Percentiles rank a stretch among this genome's conserved stretches.
Evolutionary conservation across 2,797 vertebrate genomes (phyloP).

Genomic region (Sebastes miniatus): DNA sequence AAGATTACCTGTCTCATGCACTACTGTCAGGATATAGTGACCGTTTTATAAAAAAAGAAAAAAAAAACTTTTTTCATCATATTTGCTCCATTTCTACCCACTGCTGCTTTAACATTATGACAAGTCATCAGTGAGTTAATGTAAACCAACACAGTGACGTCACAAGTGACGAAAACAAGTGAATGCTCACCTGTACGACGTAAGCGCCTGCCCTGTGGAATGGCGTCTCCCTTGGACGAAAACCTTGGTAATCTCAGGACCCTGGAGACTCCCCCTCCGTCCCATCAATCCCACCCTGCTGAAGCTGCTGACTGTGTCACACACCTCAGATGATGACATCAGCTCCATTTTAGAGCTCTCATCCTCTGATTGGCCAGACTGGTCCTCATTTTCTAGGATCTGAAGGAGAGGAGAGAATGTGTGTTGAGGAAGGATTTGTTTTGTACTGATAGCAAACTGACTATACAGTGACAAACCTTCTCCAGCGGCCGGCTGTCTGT

Average conservation of each 20-base stretch:
- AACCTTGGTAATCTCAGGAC: constrained; percentile 69
- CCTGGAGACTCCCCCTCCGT: constrained; percentile 72
- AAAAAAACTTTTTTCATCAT: no score
- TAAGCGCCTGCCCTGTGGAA: constrained; percentile 69
- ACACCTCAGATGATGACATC: constrained; percentile 61
- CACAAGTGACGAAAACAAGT: background rate
- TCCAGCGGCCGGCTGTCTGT: constrained; percentile 76
- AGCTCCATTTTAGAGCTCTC: constrained; percentile 20
- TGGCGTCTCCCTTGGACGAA: constrained; percentile 71
- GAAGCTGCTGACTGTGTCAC: constrained; percentile 46
- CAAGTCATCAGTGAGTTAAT: background rate
- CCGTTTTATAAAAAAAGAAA: no score
- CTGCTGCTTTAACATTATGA: no score
- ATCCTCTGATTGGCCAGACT: constrained; percentile 65
- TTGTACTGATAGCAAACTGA: background rate
- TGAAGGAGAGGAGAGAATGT: constrained; percentile 35
- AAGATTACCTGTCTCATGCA: no score
- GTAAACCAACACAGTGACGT: background rate
- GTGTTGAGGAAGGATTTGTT: background rate
- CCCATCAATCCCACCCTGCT: constrained; percentile 48
- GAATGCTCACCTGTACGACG: constrained; percentile 66
- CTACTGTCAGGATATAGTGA: no score
- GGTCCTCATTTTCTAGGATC: constrained; percentile 83
- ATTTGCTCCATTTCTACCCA: no score
- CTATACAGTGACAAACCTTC: constrained; percentile 66